phyloP scores from a whole-genome alignment of 2,113 vertebrate species.

The Apeltes quadracus region DNA sequence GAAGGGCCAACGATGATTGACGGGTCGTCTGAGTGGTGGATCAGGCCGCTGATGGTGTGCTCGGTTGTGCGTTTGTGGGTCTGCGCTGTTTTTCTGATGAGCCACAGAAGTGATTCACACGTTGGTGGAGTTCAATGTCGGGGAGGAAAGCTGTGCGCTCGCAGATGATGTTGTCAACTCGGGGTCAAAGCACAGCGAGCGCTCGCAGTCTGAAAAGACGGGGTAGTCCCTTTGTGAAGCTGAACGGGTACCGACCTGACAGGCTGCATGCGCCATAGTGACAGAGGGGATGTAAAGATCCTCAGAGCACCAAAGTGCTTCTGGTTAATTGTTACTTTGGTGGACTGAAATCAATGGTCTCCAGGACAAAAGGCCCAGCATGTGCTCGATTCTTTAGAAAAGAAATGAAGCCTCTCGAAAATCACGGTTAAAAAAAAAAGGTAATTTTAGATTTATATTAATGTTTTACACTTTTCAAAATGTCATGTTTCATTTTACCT shows the following conservation, averaged over 20 bases:
- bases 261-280: background rate
- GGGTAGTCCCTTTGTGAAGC: slow-evolving; percentile 24
- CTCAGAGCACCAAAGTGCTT: background rate
- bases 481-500: background rate
- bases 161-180: too few species aligned
- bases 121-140: slow-evolving; percentile 13
- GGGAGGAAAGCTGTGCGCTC: slow-evolving; percentile 19
- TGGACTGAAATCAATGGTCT: slow-evolving; percentile 26
- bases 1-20: slow-evolving; percentile 59
- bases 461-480: background rate
- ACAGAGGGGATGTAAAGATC: slow-evolving; percentile 2
- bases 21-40: slow-evolving; percentile 50
- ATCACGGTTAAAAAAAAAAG: background rate
- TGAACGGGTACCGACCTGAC: slow-evolving; percentile 14
- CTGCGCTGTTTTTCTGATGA: slow-evolving; percentile 24
- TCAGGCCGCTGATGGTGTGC: slow-evolving; percentile 34
- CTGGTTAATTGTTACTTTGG: background rate
- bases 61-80: slow-evolving; percentile 5
- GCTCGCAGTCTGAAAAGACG: slow-evolving; percentile 15
- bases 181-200: slow-evolving; percentile 35
- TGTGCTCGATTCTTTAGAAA: background rate
- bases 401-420: background rate
- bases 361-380: slow-evolving; percentile 8
- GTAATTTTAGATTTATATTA: background rate
- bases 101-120: slow-evolving; percentile 32